Evolutionary conservation across 2,888 invertebrate genomes (phyloP), one percentile per base, ranked within the genome.

Genomic region (Blastobasis lacticolella): DNA sequence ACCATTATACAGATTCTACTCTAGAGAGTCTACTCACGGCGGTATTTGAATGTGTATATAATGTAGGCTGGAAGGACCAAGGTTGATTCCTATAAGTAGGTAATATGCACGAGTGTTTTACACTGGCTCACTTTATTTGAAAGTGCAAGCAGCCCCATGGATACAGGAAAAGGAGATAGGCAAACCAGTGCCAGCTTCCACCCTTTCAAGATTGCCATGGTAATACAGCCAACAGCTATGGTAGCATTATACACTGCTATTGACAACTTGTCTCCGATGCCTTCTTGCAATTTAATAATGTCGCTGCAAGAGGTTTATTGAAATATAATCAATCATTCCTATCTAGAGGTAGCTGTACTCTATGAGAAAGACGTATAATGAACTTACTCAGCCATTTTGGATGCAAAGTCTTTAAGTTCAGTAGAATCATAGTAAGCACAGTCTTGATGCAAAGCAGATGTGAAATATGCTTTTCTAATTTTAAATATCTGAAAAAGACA

Each of bases 101-200:
- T 23, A 23, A 23, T 23, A 23, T 23, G 23, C 23, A 23, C 3
- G 23, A 23, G 23, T 23, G 3, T 23, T 23, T 23, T 23, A 23
- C 23, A 23, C 23, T 23, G 23, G 23, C 23, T 23, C 23, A 23
- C 23, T 23, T 23, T 23, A 23, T 23, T 23, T 23, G 23, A 23
- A 23, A 23, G 23, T 23, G 23, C 23, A 23, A 23, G 23, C 23
- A 23, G 23, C 23, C 23, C 23, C 23, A 92, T 81, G 0, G 94
- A 91, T 0, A 94, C 81, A 0, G 95, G 95, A 54, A 94, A 90
- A 10, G 93, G 91, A 50, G 91, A 89, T 38, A 95, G 78, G 57
- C 94, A 94, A 1, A 96, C 91, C 9, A 96, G 79, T 0, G 96
- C 93, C 42, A 96, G 75, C 70, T 95, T 91, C 96, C 96, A 96